Conservation (phyloP, 2,888 invertebrate genomes). For the Platynereis dumerilii region DNA sequence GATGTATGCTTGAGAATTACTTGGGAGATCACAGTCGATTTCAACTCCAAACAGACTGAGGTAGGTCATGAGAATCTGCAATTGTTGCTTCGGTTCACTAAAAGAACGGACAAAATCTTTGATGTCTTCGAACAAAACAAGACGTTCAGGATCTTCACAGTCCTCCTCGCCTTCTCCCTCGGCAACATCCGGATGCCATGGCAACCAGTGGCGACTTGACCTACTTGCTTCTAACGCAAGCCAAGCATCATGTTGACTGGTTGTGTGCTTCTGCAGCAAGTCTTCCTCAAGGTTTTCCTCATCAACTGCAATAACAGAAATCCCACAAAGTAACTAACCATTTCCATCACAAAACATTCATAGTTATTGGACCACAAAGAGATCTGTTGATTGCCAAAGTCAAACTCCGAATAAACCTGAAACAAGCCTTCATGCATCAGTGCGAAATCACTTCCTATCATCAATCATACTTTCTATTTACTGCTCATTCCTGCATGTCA, state of each 20-base stretch:
- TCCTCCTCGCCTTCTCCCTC: slow-evolving; percentile 56
- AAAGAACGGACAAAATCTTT: slow-evolving; percentile 45
- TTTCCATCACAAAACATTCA: slow-evolving; percentile 12
- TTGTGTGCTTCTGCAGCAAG: slow-evolving; percentile 6
- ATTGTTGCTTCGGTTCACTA: slow-evolving; percentile 15
- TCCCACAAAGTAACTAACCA: slow-evolving; percentile 7
- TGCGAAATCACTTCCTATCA: no score
- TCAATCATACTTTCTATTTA: no score
- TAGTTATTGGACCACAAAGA: no score
- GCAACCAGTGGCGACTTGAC: slow-evolving; percentile 58
- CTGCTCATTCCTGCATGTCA: no score
- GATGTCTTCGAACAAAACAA: slow-evolving; percentile 62
- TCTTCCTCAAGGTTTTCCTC: slow-evolving; percentile 43
- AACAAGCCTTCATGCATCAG: no score
- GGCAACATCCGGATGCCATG: slow-evolving; percentile 56
- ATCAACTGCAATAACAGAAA: slow-evolving; percentile 32
- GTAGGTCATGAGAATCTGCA: slow-evolving; percentile 43
- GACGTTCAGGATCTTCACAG: slow-evolving; percentile 63
- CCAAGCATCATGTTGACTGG: slow-evolving; percentile 47
- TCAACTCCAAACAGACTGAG: slow-evolving; percentile 44
- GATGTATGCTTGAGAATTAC: background rate
- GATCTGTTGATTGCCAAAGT: no score
- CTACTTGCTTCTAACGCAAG: slow-evolving; percentile 57
- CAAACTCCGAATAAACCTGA: no score
- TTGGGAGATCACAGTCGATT: background rate